Evolutionary conservation across 2,113 vertebrate genomes (phyloP), one percentile per base, ranked within the genome.

Genomic region (Myiagra hebetior): DNA sequence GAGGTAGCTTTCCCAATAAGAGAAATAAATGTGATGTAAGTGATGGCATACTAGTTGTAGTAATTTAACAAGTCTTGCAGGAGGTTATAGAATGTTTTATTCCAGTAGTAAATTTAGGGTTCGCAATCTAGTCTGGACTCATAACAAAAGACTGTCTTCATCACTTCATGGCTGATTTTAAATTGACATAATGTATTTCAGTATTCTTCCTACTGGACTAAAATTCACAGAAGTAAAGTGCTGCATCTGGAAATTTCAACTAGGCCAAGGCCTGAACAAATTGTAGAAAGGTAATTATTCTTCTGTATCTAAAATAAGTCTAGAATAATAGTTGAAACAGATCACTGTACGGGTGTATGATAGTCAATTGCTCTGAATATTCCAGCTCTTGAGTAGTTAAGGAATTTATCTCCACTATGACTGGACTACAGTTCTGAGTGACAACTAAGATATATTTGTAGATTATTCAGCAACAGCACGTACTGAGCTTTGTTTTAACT

Each of bases 301-400:
- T 47, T 53, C 35, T 65, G 1, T 31, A 6, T 47, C 24, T 62
- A 72, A 73, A 92, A 57, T 7, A 79, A 5, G 1, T 21, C 33
- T 85, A 22, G 73, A 93, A 44, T 65, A 19, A 28, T 30, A 79
- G 13, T 30, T 21, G 8, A 84, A 69, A 44, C 15, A 39, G 7
- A 37, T 3, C 1, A 4, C 6, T 69, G 28, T 22, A 31, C 7
- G 26, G 1, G 0, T 47, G 19, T n/a, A 26, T 27, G 41, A 49
- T 4, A 53, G 28, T 19, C 5, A 49, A 14, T 46, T 64, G 28
- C 27, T 53, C 35, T 53, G 46, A 75, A 81, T 11, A 33, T 13
- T 14, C 4, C 10, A 42, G 8, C 3, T 44, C 12, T 50, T 79
- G 14, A 15, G 30, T 15, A 72, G 13, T 39, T 52, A 41, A 35